Evolutionary conservation across 1,140 invertebrate species (phyloP), one percentile per base, ranked within the genome.

Genomic region (Harpegnathos saltator): DNA sequence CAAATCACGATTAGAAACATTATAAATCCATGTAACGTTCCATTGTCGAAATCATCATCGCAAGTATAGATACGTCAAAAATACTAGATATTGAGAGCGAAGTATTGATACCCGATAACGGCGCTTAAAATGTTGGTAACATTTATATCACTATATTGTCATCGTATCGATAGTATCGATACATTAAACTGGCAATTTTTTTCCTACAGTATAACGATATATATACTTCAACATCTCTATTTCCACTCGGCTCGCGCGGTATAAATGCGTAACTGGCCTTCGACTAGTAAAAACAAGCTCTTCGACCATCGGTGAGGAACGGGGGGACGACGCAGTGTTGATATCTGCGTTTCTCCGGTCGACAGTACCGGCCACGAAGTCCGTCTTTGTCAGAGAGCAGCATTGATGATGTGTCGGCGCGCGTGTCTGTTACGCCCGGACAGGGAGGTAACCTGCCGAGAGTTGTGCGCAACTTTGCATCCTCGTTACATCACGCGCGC

Each of bases 341-440:
- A 80, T 80, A 80, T 80, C 75, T 80, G 65, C 65, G 12, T 80
- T 80, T 80, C 75, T 80, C 75, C 52, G 52, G 52, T 80, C 65
- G 63, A 69, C 75, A 71, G 75, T 71, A 22, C 75, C 65, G 65
- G 75, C 75, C 65, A 71, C 75, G 75, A 80, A 80, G 75, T 80
- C 75, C 33, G 75, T 80, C 75, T 80, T 80, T 80, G 75, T 80
- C 75, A 71, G 65, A 44, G 54, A 58, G 52, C 69, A 9, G 65
- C 75, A 80, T 80, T 80, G 75, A 80, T 80, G 75, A 80, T 80
- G 75, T 71, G 75, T 75, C 73, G 73, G 19, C 72, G 72, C 58
- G 72, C 59, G 58, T 26, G 72, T 80, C 65, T 33, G 75, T 80
- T 80, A 58, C 63, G 19, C 54, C 54, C 19, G 15, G 50, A 68